Evolutionary conservation across 2,888 invertebrate species (phyloP).

Genomic region (Toxonevra muliebris): DNA sequence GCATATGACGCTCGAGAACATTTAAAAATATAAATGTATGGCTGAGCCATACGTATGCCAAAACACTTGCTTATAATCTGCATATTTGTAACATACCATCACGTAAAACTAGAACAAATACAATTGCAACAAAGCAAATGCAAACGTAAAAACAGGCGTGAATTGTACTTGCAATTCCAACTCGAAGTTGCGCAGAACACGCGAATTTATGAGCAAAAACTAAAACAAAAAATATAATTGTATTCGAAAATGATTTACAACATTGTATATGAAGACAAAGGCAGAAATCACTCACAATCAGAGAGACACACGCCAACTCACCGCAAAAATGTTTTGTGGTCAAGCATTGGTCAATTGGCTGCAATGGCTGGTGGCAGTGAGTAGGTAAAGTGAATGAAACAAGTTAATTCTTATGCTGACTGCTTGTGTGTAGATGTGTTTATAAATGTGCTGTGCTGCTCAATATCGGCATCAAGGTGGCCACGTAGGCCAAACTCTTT

Average conservation of each 20-base stretch:
- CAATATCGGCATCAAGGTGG: slow-evolving; percentile 30
- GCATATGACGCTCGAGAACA: background rate
- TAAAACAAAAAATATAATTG: background rate
- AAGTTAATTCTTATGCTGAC: background rate
- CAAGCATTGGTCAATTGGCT: background rate
- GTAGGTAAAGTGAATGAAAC: slow-evolving; percentile 1
- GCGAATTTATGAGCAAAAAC: background rate
- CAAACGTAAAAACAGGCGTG: background rate
- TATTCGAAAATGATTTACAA: background rate
- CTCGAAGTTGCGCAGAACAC: background rate
- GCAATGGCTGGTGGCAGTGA: background rate
- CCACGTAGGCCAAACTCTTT: slow-evolving; percentile 30
- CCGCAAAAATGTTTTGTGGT: background rate
- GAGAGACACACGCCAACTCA: slow-evolving; percentile 13
- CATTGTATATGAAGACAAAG: background rate
- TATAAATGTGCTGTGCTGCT: slow-evolving; percentile 5
- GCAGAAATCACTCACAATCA: slow-evolving; percentile 15
- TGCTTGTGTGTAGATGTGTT: background rate
- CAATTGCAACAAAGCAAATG: background rate
- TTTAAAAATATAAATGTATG: no score
- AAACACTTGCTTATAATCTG: no score
- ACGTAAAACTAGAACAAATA: background rate
- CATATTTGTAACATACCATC: background rate
- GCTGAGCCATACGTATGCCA: no score
- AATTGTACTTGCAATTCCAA: background rate